Conservation (phyloP, 1,140 invertebrate genomes). For the Drosophila jambulina region DNA sequence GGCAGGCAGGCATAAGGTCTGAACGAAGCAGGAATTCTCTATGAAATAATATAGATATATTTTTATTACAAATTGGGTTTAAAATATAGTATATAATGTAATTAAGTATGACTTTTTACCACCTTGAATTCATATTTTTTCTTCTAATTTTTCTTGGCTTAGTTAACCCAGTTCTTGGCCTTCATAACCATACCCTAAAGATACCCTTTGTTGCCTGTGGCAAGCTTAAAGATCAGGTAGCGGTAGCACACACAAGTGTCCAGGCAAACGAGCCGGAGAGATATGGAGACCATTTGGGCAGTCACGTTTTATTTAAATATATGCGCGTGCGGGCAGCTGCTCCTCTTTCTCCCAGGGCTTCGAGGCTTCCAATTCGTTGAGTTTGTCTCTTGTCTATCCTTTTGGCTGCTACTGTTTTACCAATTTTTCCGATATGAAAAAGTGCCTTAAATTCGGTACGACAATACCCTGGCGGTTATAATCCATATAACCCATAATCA, state of each 20-base stretch:
- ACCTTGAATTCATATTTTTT: too few relatives aligned
- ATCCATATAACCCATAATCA: background rate
- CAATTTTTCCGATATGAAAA: slow-evolving; percentile 44
- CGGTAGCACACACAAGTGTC: slow-evolving; percentile 79
- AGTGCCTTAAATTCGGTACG: slow-evolving; percentile 26
- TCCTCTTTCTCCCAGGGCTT: slow-evolving; percentile 34
- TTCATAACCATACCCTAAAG: background rate
- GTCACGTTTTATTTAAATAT: slow-evolving; percentile 85
- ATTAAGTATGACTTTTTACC: too few relatives aligned
- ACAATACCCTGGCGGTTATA: slow-evolving; percentile 8
- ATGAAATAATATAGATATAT: background rate
- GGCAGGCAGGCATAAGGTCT: background rate
- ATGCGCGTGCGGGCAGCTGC: slow-evolving; percentile 81
- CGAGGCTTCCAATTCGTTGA: slow-evolving; percentile 55
- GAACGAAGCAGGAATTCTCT: slow-evolving; percentile 1
- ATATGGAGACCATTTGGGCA: slow-evolving; percentile 80
- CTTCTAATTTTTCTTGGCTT: too few relatives aligned
- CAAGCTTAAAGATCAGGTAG: slow-evolving; percentile 68
- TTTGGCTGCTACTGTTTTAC: slow-evolving; percentile 52
- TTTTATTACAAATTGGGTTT: background rate
- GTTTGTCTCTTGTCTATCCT: slow-evolving; percentile 44
- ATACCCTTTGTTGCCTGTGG: slow-evolving; percentile 25
- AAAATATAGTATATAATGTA: too few relatives aligned
- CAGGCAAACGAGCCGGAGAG: slow-evolving; percentile 65
- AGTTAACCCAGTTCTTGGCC: background rate